Conservation (phyloP, 2,888 invertebrate species). For the Agriopis leucophaearia region DNA sequence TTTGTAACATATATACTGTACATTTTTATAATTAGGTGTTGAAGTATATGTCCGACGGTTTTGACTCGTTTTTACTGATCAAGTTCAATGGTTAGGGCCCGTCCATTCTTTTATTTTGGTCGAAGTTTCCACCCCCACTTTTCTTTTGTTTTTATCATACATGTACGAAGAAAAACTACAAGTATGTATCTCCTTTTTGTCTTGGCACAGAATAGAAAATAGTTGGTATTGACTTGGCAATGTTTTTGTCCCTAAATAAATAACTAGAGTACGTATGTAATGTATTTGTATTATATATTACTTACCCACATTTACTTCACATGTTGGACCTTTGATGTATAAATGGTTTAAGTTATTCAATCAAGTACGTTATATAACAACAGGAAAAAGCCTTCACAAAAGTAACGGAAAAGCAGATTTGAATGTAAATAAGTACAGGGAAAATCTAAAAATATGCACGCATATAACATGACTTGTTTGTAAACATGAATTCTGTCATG, state of each 20-base stretch:
- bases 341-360: constrained; percentile 8
- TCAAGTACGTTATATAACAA: not conserved
- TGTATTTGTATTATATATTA: not conserved
- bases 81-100: too few relatives aligned
- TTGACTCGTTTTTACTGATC: too few relatives aligned
- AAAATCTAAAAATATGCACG: not conserved
- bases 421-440: not conserved
- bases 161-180: too few relatives aligned
- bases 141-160: too few relatives aligned
- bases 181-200: too few relatives aligned
- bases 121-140: too few relatives aligned
- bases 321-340: not conserved
- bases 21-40: too few relatives aligned
- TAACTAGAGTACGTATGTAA: too few relatives aligned
- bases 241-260: not conserved
- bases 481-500: not conserved
- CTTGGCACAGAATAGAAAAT: too few relatives aligned
- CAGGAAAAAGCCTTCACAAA: constrained; percentile 4
- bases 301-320: not conserved
- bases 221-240: not conserved
- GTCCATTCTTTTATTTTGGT: too few relatives aligned
- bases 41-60: too few relatives aligned
- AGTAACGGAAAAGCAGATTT: constrained; percentile 4
- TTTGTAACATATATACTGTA: too few relatives aligned
- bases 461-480: constrained; percentile 4